Evolutionary conservation across 2,888 invertebrate genomes (phyloP), one percentile per base, ranked within the genome.

Genomic region (Epsilonema sp.): DNA sequence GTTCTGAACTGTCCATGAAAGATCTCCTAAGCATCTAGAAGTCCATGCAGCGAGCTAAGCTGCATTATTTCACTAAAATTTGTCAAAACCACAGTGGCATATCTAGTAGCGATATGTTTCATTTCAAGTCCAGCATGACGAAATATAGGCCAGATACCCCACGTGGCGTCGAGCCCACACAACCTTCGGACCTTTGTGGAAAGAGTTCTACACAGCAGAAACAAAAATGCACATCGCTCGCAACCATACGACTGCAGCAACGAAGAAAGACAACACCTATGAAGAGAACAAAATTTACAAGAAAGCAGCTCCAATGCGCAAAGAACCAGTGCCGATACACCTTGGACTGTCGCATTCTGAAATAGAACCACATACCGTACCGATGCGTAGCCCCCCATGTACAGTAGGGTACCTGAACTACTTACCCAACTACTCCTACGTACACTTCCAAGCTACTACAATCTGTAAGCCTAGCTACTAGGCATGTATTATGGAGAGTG

Each of bases 261-360:
- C 21, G 21, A 47, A 24, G 8, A 24, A 49, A 22, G 21, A n/a
- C n/a, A n/a, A n/a, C n/a, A n/a, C 16, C 8, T 19, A 26, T 2
- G 39, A 19, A 4, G 40, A 43, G 26, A 23, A 19, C 38, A 20
- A 47, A 42, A 59, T 59, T 77, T 47, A 76, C 77, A 51, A 92
- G 67, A 89, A 94, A 51, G 80, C 82, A 37, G 81, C 79, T 25
- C 92, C 97, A 43, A 94, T 75, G 49, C 86, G 76, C n/a, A 99
- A 72, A 1, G 94, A 82, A 19, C 97, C 97, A 16, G 97, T 99
- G 46, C 97, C 97, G 92, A 92, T 51, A 97, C 77, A n/a, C 82
- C 78, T 75, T 86, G 77, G 3, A 74, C 72, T 22, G 79, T 79
- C 8, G 73, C 74, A 66, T 75, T 77, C 76, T 78, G 65, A 24